These are phyloP conservation scores for Platygyra sinensis DNA, from an alignment of 64 coral and sea anemone genomes.

Conservation along the genomic window DNA sequence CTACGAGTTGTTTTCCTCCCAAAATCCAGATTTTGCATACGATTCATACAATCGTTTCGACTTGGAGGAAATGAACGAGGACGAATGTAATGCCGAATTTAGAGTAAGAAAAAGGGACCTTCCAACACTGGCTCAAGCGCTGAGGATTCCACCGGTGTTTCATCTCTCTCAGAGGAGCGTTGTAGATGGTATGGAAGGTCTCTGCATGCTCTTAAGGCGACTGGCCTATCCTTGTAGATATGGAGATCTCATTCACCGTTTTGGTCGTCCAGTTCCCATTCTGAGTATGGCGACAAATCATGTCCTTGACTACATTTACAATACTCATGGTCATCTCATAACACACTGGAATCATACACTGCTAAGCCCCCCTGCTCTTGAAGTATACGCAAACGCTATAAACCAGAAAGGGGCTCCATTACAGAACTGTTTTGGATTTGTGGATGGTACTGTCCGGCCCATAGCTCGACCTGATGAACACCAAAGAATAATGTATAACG, in stretches of 20 bases:
- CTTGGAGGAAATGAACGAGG: constrained; percentile 33
- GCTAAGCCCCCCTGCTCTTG: constrained; percentile 20
- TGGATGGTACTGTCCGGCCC: not conserved
- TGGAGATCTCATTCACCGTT: constrained; percentile 40
- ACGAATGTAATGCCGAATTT: too few relatives aligned
- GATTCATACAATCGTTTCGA: too few relatives aligned
- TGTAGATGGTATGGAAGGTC: constrained; percentile 52
- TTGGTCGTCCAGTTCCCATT: constrained; percentile 38
- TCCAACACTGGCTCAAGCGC: constrained; percentile 11
- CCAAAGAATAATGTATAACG: not conserved
- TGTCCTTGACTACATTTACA: too few relatives aligned
- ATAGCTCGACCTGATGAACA: constrained; percentile 52
- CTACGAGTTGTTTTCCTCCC: too few relatives aligned
- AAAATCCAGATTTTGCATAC: too few relatives aligned
- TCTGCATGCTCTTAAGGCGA: constrained; percentile 56
- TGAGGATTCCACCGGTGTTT: too few relatives aligned
- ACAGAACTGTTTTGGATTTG: too few relatives aligned
- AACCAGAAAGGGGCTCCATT: too few relatives aligned
- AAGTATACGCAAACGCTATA: too few relatives aligned
- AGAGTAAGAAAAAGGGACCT: constrained; percentile 17
- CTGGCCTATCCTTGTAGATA: constrained; percentile 54
- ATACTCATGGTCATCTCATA: constrained; percentile 30
- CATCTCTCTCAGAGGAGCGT: constrained; percentile 50
- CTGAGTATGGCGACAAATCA: too few relatives aligned
- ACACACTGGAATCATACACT: constrained; percentile 45